Conservation (phyloP, 2,888 invertebrate species). For the Amblyjoppa proteus region DNA sequence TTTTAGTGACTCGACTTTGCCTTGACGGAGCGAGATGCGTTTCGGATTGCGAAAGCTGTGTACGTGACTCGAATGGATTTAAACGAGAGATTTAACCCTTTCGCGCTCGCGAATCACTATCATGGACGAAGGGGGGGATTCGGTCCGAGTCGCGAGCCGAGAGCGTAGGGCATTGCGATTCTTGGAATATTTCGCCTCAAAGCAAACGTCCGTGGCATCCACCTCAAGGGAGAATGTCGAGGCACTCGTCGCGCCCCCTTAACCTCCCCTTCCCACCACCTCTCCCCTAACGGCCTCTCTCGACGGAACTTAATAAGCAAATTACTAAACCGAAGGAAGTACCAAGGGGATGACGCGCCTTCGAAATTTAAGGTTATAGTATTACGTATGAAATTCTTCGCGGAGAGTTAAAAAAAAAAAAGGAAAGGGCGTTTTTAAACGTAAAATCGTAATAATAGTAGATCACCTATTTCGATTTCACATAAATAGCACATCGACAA, state of each 20-base stretch:
- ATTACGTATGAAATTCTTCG: constrained; percentile 41
- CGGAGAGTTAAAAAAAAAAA: constrained; percentile 7
- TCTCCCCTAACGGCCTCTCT: constrained; percentile 17
- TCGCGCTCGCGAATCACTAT: constrained; percentile 23
- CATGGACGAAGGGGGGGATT: constrained; percentile 10
- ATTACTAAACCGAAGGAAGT: constrained; percentile 77
- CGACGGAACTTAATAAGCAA: constrained; percentile 84
- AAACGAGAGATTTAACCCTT: constrained; percentile 15
- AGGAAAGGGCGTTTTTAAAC: no score
- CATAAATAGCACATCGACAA: no score
- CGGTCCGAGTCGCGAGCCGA: constrained; percentile 6
- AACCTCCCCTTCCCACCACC: constrained; percentile 8
- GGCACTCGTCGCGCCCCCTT: constrained; percentile 58
- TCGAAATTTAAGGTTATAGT: constrained; percentile 17
- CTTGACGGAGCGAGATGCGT: not conserved
- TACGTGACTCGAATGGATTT: constrained; percentile 15
- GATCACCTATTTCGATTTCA: not conserved
- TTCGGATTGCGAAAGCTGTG: not conserved
- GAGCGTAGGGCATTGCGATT: constrained; percentile 75
- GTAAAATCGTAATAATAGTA: not conserved
- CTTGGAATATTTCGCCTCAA: constrained; percentile 83
- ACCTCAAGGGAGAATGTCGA: constrained; percentile 79
- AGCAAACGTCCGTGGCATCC: constrained; percentile 83
- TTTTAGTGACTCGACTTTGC: not conserved
- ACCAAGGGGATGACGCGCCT: constrained; percentile 35